A percentile compares a stretch with the other conserved stretches of the same genome.
These are phyloP conservation scores for Drosophila quasianomalipes DNA, from an alignment of 2,888 invertebrate genomes.

Conservation along the genomic window DNA sequence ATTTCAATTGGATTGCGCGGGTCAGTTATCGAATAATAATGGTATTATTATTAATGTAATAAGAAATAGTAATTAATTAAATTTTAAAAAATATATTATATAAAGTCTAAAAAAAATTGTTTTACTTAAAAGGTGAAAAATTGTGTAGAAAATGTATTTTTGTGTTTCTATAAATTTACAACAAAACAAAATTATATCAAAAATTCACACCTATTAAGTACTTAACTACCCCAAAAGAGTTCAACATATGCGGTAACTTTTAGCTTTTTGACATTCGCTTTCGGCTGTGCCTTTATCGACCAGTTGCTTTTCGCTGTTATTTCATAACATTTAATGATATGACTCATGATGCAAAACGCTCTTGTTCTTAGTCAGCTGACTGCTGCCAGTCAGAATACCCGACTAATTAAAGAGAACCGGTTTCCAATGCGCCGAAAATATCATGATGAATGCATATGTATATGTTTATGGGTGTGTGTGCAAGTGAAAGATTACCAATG, in stretches of 20 bases:
- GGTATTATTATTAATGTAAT: not conserved
- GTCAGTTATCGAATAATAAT: not conserved
- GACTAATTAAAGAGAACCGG: slow-evolving; percentile 43
- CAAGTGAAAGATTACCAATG: slow-evolving; percentile 38
- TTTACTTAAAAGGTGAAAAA: not conserved
- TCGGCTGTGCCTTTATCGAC: slow-evolving; percentile 31
- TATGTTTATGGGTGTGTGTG: slow-evolving; percentile 9
- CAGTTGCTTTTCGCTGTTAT: slow-evolving; percentile 36
- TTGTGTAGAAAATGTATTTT: not conserved
- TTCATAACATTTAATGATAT: slow-evolving; percentile 50
- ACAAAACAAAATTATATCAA: not conserved
- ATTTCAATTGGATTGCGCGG: not conserved
- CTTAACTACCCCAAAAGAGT: not conserved
- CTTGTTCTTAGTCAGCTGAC: not conserved
- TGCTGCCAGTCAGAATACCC: slow-evolving; percentile 18
- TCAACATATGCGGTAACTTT: not conserved
- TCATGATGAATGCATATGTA: slow-evolving; percentile 1
- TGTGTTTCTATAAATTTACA: not conserved
- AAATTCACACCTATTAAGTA: not conserved
- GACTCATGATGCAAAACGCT: slow-evolving; percentile 20
- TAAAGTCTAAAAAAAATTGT: not conserved
- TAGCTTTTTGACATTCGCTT: not conserved
- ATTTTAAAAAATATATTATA: not conserved
- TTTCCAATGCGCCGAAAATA: slow-evolving; percentile 71
- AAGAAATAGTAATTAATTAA: not conserved